Evolutionary conservation across 2,888 invertebrate species (phyloP), one percentile per base, ranked within the genome.

Genomic region (Dryomyza anilis): DNA sequence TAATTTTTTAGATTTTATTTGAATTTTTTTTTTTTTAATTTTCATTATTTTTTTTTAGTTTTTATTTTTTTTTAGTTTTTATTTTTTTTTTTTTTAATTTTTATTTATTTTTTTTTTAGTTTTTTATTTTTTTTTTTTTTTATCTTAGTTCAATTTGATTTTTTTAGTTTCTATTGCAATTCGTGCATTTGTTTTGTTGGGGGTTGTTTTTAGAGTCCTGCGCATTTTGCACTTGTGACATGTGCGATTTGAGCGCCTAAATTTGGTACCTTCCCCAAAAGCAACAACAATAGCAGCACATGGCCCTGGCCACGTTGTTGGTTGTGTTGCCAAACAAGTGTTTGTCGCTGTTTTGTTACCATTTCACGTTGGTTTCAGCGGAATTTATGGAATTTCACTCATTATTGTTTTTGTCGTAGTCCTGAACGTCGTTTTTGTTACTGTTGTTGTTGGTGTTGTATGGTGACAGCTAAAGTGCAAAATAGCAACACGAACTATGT

Each of bases 141-240:
- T n/a, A n/a, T n/a, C n/a, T n/a, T n/a, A n/a, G n/a, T n/a, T n/a
- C n/a, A n/a, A n/a, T n/a, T n/a, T n/a, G n/a, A n/a, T n/a, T n/a
- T n/a, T n/a, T n/a, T n/a, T n/a, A n/a, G 12, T 21, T 48, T 19
- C 23, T 48, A 48, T 48, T 48, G 48, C 23, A n/a, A n/a, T 8
- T 25, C 14, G n/a, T 21, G 14, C 39, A n/a, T 27, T 25, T 21
- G 19, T 27, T 39, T 29, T 36, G 10, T 70, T 72, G 77, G 73
- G 77, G 77, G 77, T 76, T 75, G 76, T 67, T 75, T 73, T 68
- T 68, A 50, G 74, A 72, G 76, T 75, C 78, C 74, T 77, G 78
- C 78, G 78, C 77, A 76, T 69, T 76, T 66, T 65, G 21, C 21
- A 36, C 56, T 65, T 46, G 56, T 50, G 43, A 53, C 61, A 65